phyloP scores from a whole-genome alignment of 2,113 vertebrate genomes.

The Steatornis caripensis region DNA sequence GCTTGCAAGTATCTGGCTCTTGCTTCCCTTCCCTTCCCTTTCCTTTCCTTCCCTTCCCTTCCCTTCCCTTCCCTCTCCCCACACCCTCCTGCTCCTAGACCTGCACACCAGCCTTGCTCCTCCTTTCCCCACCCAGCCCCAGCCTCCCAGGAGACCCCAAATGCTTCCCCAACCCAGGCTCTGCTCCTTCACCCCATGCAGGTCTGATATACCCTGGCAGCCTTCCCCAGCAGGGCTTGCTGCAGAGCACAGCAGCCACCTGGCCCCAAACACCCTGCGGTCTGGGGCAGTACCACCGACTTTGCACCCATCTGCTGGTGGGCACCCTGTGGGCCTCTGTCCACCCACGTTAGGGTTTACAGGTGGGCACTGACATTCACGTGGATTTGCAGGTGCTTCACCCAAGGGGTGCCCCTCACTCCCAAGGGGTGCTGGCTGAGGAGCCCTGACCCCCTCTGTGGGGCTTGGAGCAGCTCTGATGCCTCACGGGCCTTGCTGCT shows the following conservation, averaged over 20 bases:
- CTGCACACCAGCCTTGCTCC: neutral
- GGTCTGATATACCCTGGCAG: neutral
- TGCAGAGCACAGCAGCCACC: rapidly evolving
- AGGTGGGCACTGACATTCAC: rapidly evolving
- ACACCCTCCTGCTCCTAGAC: neutral
- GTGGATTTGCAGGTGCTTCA: neutral
- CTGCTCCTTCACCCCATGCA: rapidly evolving
- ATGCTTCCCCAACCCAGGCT: neutral
- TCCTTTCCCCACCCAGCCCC: neutral
- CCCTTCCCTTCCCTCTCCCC: neutral
- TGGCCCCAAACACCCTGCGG: rapidly evolving
- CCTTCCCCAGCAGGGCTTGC: rapidly evolving
- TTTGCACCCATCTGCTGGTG: neutral
- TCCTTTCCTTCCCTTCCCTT: neutral
- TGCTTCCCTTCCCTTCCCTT: neutral
- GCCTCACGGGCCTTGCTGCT: rapidly evolving
- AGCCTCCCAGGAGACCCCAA: neutral
- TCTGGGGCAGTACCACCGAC: rapidly evolving
- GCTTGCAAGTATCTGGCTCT: neutral
- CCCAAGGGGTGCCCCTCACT: neutral
- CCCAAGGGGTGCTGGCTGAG: rapidly evolving
- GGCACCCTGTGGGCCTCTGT: rapidly evolving
- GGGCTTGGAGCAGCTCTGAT: rapidly evolving
- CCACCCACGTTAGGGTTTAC: rapidly evolving
- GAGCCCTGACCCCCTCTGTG: neutral